Evolutionary conservation across 2,113 vertebrate genomes (phyloP).

Genomic region (Oryzias celebensis): DNA sequence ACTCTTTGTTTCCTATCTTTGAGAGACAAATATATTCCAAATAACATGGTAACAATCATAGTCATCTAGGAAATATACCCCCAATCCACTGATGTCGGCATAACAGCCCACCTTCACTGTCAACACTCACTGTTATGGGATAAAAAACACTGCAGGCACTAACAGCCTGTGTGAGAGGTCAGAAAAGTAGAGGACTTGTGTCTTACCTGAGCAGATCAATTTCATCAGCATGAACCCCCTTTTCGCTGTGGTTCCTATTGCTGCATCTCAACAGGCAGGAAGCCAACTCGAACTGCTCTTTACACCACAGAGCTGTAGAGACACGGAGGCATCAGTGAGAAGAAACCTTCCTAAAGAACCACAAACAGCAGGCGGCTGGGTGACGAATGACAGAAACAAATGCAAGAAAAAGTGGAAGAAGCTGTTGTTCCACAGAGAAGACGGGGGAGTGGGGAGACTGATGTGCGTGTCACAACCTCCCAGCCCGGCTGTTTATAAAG

Average conservation of each 20-base stretch:
- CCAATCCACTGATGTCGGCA: not conserved
- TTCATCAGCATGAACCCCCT: constrained; percentile 87
- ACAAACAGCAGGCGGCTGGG: constrained; percentile 31
- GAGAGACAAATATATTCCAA: too few species aligned
- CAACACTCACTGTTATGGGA: not conserved
- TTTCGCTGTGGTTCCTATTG: constrained; percentile 76
- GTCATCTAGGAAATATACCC: too few species aligned
- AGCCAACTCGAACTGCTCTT: constrained; percentile 73
- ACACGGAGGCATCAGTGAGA: not conserved
- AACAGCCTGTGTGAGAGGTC: not conserved
- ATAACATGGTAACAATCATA: too few species aligned
- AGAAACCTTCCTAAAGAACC: constrained; percentile 1
- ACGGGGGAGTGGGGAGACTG: constrained; percentile 31
- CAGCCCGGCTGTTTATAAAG: constrained; percentile 61
- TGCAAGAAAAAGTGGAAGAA: constrained; percentile 25
- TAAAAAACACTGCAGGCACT: not conserved
- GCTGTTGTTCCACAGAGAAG: constrained; percentile 17
- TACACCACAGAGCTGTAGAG: constrained; percentile 67
- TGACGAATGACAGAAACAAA: constrained; percentile 32
- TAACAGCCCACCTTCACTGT: not conserved
- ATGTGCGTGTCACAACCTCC: constrained; percentile 53
- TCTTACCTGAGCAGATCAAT: constrained; percentile 88
- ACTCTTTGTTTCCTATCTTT: too few species aligned
- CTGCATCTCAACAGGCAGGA: constrained; percentile 81
- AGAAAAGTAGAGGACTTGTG: not conserved